Base-by-base conservation (phyloP, 2,888 invertebrate genomes). In the Aphidoletes aphidimyza region DNA sequence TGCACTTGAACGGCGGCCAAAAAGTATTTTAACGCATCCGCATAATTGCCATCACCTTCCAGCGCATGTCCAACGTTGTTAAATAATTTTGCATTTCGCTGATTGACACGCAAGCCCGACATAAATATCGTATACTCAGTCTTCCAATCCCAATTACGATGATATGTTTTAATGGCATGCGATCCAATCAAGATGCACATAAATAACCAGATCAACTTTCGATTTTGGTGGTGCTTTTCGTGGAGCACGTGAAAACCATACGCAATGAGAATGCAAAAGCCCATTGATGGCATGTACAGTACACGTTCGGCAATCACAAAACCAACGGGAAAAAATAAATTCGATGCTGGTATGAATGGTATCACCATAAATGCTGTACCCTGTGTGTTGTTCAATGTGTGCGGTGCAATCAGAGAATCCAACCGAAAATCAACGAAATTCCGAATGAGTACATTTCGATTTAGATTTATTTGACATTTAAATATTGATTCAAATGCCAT, bases 61-160 rank as follows among this genome's bases (percentile, higher is more conserved):
- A 98, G 91, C 0, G 98, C 97, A 90, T 98, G 98, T 0, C 98
- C 98, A 1, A 98, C 98, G 90, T 98, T 98, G 91, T 98, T 98
- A 91, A 96, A 98, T 36, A 98, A 92, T 90, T 98, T 98, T 36
- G 98, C 98, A 91, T 98, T 98, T 86, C 94, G 93, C 87, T 94
- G 94, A 89, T 97, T 98, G 2, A 88, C 92, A 89, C 92, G 92
- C 84, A 98, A 91, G 19, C 98, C 98, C 2, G 98, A 96, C 92
- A 96, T 96, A 91, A 98, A 98, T 88, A 98, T 94, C 34, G 95
- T 94, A 89, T 98, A 97, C 90, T 98, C 98, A 87, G 95, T 94
- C 89, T 94, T 93, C 97, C 97, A 98, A 90, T 98, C 98, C 91
- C 94, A 94, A 90, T 98, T 98, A 86, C 98, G 93, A 84, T 93